phyloP scores from a whole-genome alignment of 2,113 vertebrate genomes.

The Herpetotheres cachinnans region DNA sequence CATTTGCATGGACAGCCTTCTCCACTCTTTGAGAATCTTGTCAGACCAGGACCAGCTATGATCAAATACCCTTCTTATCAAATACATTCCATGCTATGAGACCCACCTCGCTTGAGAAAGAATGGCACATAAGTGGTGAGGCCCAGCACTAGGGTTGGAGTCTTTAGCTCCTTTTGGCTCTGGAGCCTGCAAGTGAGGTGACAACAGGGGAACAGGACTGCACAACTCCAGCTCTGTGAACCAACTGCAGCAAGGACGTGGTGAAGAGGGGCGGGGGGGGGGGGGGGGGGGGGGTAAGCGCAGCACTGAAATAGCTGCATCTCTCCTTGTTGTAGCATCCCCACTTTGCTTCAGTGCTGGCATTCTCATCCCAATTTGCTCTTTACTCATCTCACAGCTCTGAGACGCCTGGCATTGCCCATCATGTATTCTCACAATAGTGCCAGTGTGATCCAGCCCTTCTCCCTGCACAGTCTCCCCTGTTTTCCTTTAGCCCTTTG shows the following conservation, averaged over 20 bases:
- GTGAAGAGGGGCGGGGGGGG: not conserved
- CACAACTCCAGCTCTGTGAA: not conserved
- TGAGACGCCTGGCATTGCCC: not conserved
- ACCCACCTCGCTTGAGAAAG: not conserved
- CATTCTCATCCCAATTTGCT: not conserved
- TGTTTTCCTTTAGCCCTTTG: not conserved
- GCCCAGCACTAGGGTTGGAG: not conserved
- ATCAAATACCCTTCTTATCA: not conserved
- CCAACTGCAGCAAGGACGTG: accelerated
- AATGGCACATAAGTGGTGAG: accelerated
- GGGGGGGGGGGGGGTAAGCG: accelerated
- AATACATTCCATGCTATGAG: not conserved
- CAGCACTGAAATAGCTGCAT: not conserved
- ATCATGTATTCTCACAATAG: not conserved
- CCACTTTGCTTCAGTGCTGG: not conserved
- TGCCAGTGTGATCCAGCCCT: not conserved
- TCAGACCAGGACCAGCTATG: not conserved
- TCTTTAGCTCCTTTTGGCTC: not conserved
- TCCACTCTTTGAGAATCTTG: not conserved
- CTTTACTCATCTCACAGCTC: not conserved
- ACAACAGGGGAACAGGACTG: too few species aligned
- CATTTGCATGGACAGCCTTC: accelerated
- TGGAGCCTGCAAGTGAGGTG: not conserved
- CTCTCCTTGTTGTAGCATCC: not conserved
- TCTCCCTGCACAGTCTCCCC: not conserved